phyloP scores from a whole-genome alignment of 2,888 invertebrate genomes.

The Meghimatium bilineatum region DNA sequence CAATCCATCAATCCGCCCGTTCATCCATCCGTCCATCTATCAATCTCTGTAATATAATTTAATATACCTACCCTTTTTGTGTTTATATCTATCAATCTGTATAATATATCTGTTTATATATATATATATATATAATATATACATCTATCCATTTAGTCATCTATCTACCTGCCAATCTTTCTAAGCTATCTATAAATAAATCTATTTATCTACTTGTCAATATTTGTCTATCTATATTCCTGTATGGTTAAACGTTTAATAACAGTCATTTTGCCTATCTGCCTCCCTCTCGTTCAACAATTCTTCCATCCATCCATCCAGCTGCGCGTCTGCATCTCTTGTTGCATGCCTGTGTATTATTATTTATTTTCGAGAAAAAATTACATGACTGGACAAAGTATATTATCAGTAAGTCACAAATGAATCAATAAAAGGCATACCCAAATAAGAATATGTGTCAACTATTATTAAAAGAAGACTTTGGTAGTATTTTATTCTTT shows the following conservation, averaged over 20 bases:
- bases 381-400: too few species aligned
- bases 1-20: not conserved
- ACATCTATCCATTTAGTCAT: not conserved
- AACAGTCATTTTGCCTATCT: not conserved
- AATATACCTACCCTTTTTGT: too few species aligned
- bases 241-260: not conserved
- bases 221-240: not conserved
- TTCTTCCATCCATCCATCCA: not conserved
- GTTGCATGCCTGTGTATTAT: not conserved
- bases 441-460: too few species aligned
- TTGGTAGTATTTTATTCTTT: too few species aligned
- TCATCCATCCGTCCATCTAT: not conserved
- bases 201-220: not conserved
- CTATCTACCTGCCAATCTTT: not conserved
- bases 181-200: not conserved
- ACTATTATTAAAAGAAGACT: too few species aligned
- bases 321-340: not conserved
- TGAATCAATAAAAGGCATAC: too few species aligned
- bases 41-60: not conserved
- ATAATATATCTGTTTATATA: too few species aligned
- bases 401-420: too few species aligned
- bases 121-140: too few species aligned
- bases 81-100: too few species aligned
- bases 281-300: slow-evolving; percentile 30
- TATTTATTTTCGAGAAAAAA: too few species aligned